Percentiles rank a stretch among this genome's conserved stretches.
Evolutionary conservation across 1,140 invertebrate genomes (phyloP).

Genomic region (Calliphora vicina): DNA sequence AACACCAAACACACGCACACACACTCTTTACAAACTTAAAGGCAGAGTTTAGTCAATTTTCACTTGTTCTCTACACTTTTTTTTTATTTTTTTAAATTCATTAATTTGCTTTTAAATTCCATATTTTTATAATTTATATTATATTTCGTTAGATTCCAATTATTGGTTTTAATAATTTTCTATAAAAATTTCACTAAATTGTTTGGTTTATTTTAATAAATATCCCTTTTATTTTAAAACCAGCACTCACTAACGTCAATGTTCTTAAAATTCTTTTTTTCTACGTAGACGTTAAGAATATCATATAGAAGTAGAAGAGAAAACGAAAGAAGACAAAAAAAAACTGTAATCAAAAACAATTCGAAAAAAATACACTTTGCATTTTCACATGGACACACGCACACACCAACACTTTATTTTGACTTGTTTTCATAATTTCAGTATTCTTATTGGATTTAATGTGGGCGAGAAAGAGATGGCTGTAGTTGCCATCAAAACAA

Average conservation of each 20-base stretch:
- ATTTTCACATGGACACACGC: not conserved
- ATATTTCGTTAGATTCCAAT: too few relatives aligned
- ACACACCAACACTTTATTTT: not conserved
- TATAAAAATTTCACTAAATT: not conserved
- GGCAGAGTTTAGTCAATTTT: not conserved
- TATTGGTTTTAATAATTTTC: not conserved
- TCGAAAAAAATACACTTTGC: constrained; percentile 3
- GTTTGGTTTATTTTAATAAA: not conserved
- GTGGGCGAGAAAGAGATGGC: not conserved
- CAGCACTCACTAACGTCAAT: not conserved
- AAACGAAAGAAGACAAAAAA: not conserved
- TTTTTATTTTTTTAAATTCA: not conserved
- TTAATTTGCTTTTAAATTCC: not conserved
- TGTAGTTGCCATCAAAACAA: not conserved
- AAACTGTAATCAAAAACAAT: constrained; percentile 29
- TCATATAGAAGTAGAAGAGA: not conserved
- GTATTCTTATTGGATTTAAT: not conserved
- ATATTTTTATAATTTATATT: too few relatives aligned
- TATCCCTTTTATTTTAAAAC: not conserved
- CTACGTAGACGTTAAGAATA: not conserved
- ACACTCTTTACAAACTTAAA: not conserved
- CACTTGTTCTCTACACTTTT: not conserved
- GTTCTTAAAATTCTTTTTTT: constrained; percentile 22
- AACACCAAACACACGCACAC: not conserved
- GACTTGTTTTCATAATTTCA: not conserved